phyloP scores from a whole-genome alignment of 1,140 invertebrate genomes.

The Drosophila punjabiensis region DNA sequence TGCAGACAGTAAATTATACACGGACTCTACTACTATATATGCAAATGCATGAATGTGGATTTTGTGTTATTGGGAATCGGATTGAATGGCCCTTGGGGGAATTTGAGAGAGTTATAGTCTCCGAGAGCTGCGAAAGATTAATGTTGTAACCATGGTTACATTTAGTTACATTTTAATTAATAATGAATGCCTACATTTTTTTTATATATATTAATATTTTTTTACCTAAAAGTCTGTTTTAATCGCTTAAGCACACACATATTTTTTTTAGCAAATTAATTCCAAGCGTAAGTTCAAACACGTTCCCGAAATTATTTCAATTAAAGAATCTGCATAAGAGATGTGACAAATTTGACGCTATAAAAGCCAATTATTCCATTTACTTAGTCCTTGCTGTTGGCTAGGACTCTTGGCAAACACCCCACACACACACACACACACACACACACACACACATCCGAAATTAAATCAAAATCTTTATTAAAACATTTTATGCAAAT shows the following conservation, averaged over 20 bases:
- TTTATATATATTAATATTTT: background rate
- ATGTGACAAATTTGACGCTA: constrained; percentile 47
- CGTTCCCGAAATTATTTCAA: constrained; percentile 10
- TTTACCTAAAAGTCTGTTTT: background rate
- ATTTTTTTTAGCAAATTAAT: background rate
- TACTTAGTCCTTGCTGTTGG: constrained; percentile 28
- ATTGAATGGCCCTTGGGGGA: constrained; percentile 16
- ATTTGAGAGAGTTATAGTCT: background rate
- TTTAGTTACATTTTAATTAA: constrained; percentile 12
- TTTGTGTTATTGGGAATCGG: constrained; percentile 11
- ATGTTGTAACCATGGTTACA: too few relatives aligned
- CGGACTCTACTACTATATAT: constrained; percentile 1
- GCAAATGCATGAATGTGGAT: constrained; percentile 6
- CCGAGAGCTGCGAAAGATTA: background rate
- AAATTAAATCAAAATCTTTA: constrained; percentile 79
- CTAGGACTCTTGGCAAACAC: constrained; percentile 3
- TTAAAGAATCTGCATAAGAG: constrained; percentile 31
- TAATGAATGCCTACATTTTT: too few relatives aligned
- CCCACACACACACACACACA: too few relatives aligned
- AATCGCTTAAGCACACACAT: background rate
- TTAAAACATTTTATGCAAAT: constrained; percentile 80
- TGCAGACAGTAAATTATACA: constrained; percentile 22
- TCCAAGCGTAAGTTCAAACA: background rate
- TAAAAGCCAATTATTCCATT: constrained; percentile 53
- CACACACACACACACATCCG: constrained; percentile 9